A percentile compares a stretch with the other conserved stretches of the same genome.
Conservation (phyloP, 2,888 invertebrate species). For the Strigamia maritima region DNA sequence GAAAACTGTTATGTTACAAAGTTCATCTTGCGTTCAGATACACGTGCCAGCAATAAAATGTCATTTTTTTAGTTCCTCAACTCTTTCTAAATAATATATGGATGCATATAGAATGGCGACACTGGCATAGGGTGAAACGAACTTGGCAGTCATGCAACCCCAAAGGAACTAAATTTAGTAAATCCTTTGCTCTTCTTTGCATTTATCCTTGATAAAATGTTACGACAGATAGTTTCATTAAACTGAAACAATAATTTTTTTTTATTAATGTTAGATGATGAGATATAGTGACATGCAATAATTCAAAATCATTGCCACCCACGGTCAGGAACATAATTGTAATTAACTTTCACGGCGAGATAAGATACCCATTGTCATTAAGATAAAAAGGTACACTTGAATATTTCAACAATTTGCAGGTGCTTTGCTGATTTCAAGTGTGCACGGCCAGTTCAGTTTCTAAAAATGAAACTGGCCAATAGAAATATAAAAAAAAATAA, state of each 20-base stretch:
- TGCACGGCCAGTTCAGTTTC: not conserved
- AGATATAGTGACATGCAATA: too few species aligned
- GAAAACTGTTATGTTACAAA: not conserved
- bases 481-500: not conserved
- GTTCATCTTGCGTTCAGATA: not conserved
- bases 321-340: not conserved
- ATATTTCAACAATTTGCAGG: not conserved
- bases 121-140: constrained; percentile 9
- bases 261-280: not conserved
- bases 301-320: not conserved
- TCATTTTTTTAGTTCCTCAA: not conserved
- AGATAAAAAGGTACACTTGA: not conserved
- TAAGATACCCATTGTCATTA: not conserved
- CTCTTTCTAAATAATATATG: not conserved
- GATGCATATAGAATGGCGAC: not conserved
- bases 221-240: not conserved
- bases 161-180: not conserved
- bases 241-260: not conserved
- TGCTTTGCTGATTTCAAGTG: not conserved
- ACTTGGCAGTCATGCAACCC: constrained; percentile 2
- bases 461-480: constrained; percentile 5
- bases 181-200: not conserved
- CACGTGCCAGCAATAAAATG: constrained; percentile 5
- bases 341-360: not conserved
- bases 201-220: not conserved